A percentile compares a stretch with the other conserved stretches of the same genome.
Evolutionary conservation across 2,888 invertebrate species (phyloP).

Genomic region (Ennomos erosarius): DNA sequence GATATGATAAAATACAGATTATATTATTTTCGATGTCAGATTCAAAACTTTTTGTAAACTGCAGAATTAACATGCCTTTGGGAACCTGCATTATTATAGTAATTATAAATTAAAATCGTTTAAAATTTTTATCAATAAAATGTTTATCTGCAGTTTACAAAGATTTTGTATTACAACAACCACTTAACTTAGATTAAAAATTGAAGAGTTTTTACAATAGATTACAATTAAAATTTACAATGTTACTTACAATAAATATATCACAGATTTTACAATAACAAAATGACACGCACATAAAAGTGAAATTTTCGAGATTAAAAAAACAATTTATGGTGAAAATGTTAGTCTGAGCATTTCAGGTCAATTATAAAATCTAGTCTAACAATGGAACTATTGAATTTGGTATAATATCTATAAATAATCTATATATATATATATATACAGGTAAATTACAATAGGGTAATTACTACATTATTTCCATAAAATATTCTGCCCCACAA

Average conservation of each 20-base stretch:
- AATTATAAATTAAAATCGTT: not conserved
- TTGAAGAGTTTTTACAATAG: slow-evolving; percentile 59
- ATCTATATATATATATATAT: slow-evolving; percentile 58
- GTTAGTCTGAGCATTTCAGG: slow-evolving; percentile 33
- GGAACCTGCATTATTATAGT: not conserved
- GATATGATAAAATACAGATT: slow-evolving; percentile 61
- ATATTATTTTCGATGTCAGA: slow-evolving; percentile 48
- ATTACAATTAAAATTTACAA: slow-evolving; percentile 68
- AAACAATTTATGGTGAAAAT: slow-evolving; percentile 10
- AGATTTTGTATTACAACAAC: slow-evolving; percentile 21
- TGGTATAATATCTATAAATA: slow-evolving; percentile 37
- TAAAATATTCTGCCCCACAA: slow-evolving; percentile 22
- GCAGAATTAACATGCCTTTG: slow-evolving; percentile 8
- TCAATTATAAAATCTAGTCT: slow-evolving; percentile 67
- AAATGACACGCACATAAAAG: slow-evolving; percentile 59
- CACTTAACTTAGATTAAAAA: slow-evolving; percentile 50
- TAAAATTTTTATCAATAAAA: too few species aligned
- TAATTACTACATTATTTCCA: slow-evolving; percentile 48
- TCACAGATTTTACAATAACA: slow-evolving; percentile 83
- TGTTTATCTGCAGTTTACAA: slow-evolving; percentile 21
- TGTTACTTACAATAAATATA: slow-evolving; percentile 83
- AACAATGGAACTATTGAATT: slow-evolving; percentile 66
- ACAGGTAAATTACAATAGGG: slow-evolving; percentile 66
- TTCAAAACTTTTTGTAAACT: slow-evolving; percentile 41
- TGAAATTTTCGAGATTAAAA: slow-evolving; percentile 6